Evolutionary conservation across 2,888 invertebrate species (phyloP), one percentile per base, ranked within the genome.

Genomic region (Sialis fuliginosa): DNA sequence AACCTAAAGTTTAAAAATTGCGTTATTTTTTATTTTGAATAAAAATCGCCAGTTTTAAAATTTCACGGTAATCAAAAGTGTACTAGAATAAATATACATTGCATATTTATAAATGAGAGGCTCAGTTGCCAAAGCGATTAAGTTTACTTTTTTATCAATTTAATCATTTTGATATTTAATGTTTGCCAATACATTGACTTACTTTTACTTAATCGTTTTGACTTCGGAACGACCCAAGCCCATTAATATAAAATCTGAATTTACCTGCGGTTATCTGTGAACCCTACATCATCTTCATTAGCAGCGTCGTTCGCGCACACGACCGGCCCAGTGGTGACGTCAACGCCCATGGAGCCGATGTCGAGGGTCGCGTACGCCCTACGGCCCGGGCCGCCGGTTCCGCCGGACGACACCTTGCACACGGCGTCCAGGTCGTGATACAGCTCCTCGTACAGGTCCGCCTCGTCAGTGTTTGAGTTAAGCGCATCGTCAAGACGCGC

Each of bases 401-500:
- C 53, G 66, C 71, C 2, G 70, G 70, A 34, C 70, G 67, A 44
- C 67, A 68, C 13, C 53, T 74, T 70, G 60, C 71, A 71, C 54
- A 77, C 76, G 47, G 67, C 66, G 55, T 69, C 68, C 56, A 69
- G 57, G 60, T 78, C 77, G 60, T 75, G 73, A 66, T 81, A 83
- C 48, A 84, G 71, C 57, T 83, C 81, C 57, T 79, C 77, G 70
- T 81, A 83, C 53, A 82, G 62, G 50, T 70, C 69, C 50, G 70
- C 69, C 46, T 69, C 69, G 54, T 71, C 72, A 42, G 67, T 68
- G 63, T 78, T 77, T 54, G 75, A 78, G 62, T 79, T 80, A 57
- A 77, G 71, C 45, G 81, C 83, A 57, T 85, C 82, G 67, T 83
- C 83, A 59, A 87, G 71, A 6, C 81, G 73, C 42, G 80, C 75